Conservation (phyloP, 2,888 invertebrate species). For the Esperia sulphurella region DNA sequence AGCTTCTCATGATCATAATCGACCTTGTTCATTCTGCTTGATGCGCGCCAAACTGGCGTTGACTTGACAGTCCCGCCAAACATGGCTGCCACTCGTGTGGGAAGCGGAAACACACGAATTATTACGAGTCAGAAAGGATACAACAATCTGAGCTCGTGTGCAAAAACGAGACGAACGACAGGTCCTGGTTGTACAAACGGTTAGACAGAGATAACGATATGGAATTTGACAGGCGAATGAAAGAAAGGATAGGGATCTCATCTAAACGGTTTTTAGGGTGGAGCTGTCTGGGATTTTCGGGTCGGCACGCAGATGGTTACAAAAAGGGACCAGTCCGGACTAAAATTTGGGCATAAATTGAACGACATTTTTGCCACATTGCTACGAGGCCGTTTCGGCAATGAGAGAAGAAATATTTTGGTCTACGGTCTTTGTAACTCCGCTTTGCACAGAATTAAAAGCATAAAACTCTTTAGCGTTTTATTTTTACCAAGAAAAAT, state of each 20-base stretch:
- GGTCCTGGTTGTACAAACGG: conserved; percentile 60
- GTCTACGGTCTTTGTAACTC: not conserved
- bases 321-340: conserved; percentile 72
- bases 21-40: conserved; percentile 56
- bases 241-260: conserved; percentile 63
- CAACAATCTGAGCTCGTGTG: conserved; percentile 54
- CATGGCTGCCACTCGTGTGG: conserved; percentile 75
- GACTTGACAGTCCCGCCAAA: conserved; percentile 76
- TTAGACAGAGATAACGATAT: conserved; percentile 65
- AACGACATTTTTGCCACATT: conserved; percentile 75
- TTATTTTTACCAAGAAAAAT: not conserved
- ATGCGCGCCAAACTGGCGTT: conserved; percentile 74
- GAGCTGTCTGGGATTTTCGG: conserved; percentile 75
- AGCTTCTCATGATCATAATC: conserved; percentile 41
- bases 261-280: conserved; percentile 77
- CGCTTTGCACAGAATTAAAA: too few relatives aligned
- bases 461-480: too few relatives aligned
- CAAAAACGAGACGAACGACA: conserved; percentile 68
- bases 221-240: conserved; percentile 58
- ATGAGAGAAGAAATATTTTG: conserved; percentile 31
- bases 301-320: conserved; percentile 71
- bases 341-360: conserved; percentile 75
- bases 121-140: conserved; percentile 71
- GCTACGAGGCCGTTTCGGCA: conserved; percentile 45
- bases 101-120: conserved; percentile 77